Percentiles rank a stretch among this genome's conserved stretches.
These are phyloP conservation scores for Nemotelus nigrinus DNA, from an alignment of 2,888 invertebrate species.

Conservation along the genomic window DNA sequence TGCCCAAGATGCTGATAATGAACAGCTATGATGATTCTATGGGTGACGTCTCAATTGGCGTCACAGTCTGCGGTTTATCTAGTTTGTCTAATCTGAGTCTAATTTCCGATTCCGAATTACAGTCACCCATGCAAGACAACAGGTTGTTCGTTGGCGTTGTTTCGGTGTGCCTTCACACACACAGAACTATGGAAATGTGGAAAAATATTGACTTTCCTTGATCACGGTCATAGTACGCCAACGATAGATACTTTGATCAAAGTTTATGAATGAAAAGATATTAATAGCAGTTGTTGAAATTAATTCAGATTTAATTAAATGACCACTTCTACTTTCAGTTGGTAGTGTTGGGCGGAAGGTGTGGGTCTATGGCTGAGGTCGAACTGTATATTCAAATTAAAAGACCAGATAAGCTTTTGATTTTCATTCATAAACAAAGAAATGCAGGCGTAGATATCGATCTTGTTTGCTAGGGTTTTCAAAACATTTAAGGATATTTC, in stretches of 20 bases:
- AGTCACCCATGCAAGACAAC: neutral
- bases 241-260: neutral
- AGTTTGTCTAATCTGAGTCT: constrained; percentile 12
- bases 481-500: no score
- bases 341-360: constrained; percentile 13
- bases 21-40: neutral
- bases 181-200: constrained; percentile 5
- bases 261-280: neutral
- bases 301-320: constrained; percentile 7
- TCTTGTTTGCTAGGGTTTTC: no score
- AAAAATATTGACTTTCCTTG: constrained; percentile 6
- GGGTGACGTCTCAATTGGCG: constrained; percentile 22
- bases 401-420: no score
- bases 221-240: constrained; percentile 2
- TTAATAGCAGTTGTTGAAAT: neutral
- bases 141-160: constrained; percentile 28
- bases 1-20: constrained; percentile 2
- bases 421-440: no score
- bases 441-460: no score
- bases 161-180: neutral
- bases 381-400: neutral
- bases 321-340: neutral
- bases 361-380: constrained; percentile 12
- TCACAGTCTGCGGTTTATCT: constrained; percentile 11
- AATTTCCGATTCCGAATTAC: constrained; percentile 24